Percentiles rank a stretch among this genome's conserved stretches.
These are phyloP conservation scores for Macheiramphus alcinus DNA, from an alignment of 2,113 vertebrate species.

Conservation along the genomic window DNA sequence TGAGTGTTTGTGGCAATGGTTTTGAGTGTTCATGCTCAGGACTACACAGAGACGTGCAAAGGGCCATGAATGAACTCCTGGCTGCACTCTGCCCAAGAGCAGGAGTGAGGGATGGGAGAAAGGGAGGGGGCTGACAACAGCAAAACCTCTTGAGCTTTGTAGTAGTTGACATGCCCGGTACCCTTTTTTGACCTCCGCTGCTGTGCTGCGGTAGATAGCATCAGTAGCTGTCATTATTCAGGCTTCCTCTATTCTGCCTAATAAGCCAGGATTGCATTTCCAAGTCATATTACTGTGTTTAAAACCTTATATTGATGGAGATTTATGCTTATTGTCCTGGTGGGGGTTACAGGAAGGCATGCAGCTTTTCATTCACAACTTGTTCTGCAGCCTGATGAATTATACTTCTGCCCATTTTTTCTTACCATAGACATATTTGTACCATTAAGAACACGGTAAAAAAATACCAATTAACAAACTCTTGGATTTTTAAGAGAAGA, in stretches of 20 bases:
- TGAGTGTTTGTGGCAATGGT: neutral
- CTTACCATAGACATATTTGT: neutral
- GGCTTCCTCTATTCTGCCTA: neutral
- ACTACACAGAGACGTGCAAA: neutral
- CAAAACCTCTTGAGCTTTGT: neutral
- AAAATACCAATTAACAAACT: neutral
- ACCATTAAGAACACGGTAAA: neutral
- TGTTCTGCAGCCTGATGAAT: neutral
- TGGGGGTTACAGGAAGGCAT: neutral
- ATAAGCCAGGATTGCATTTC: neutral
- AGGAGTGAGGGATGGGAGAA: neutral
- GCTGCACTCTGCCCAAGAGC: neutral
- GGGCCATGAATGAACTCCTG: neutral
- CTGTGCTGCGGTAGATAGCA: neutral
- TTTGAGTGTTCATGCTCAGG: neutral
- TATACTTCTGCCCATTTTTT: neutral
- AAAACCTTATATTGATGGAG: neutral
- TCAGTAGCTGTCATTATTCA: neutral
- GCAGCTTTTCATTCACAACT: neutral
- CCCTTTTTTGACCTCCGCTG: neutral
- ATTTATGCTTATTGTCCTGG: neutral
- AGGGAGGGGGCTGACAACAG: neutral
- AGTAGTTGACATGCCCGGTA: neutral
- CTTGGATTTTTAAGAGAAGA: neutral
- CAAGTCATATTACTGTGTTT: neutral